Evolutionary conservation across 2,113 vertebrate genomes (phyloP), one percentile per base, ranked within the genome.

Genomic region (Falcunculus frontatus): DNA sequence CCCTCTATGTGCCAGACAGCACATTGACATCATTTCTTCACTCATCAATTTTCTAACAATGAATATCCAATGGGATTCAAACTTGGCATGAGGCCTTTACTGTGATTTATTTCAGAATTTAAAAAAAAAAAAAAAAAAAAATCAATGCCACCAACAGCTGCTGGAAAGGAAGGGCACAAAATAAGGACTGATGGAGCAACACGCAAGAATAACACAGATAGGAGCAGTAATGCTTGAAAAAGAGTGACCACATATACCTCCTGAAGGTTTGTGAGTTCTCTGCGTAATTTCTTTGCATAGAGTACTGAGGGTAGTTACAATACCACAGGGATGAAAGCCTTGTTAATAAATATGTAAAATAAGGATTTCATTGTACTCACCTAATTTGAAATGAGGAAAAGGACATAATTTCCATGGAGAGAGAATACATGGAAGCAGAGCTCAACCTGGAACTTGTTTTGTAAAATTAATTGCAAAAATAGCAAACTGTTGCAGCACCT

Each of bases 281-380:
- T 35, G 22, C 59, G 75, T 11, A 20, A 95, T 90, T 84, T 94
- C 72, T 90, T 52, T 84, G 89, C 96, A 96, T 21, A 44, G 96
- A 97, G 84, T 85, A 95, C 84, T 23, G 80, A 95, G 95, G 96
- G 85, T 85, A 94, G 96, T 91, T 97, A 97, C 97, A 98, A 97
- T 96, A 93, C 97, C 95, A 95, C 77, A 95, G 95, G 96, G 97
- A 97, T 90, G 84, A 29, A 92, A 96, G 94, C 88, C 94, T 93
- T 94, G 95, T 97, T 97, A 97, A 98, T 97, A 98, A 97, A 97
- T 96, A 98, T 97, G 97, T 97, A 98, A 98, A 98, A 97, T 97
- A 93, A 90, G 93, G 91, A 96, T 97, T 97, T 97, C 93, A 90
- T 94, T 94, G 97, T 89, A 94, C 94, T 93, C 55, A 84, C 91